phyloP scores from a whole-genome alignment of 2,888 invertebrate species.

The Parelbella ahira region DNA sequence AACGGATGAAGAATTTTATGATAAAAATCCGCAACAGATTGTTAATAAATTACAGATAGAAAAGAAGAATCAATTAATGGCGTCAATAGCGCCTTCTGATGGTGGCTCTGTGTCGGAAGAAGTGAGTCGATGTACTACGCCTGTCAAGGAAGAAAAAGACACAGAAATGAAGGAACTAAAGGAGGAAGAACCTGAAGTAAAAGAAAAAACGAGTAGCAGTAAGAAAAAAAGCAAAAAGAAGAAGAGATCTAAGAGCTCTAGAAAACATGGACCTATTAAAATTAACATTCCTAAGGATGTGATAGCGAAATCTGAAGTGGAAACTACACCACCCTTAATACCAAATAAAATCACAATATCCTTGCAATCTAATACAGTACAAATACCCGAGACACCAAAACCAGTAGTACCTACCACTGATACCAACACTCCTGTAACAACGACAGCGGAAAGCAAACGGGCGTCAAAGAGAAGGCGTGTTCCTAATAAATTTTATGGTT shows the following conservation, averaged over 20 bases:
- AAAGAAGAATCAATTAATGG: slow-evolving; percentile 86
- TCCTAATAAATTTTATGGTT: slow-evolving; percentile 93
- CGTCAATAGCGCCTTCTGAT: slow-evolving; percentile 82
- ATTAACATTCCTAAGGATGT: slow-evolving; percentile 81
- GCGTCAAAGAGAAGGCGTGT: slow-evolving; percentile 89
- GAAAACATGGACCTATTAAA: slow-evolving; percentile 77
- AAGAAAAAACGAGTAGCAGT: slow-evolving; percentile 72
- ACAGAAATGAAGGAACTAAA: slow-evolving; percentile 72
- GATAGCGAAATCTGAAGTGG: slow-evolving; percentile 53
- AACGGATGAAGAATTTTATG: slow-evolving; percentile 94
- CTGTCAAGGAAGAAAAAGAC: slow-evolving; percentile 69
- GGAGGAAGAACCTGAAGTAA: slow-evolving; percentile 64
- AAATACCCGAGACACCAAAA: slow-evolving; percentile 61
- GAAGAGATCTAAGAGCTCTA: slow-evolving; percentile 73
- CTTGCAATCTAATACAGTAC: slow-evolving; percentile 73
- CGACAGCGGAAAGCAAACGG: slow-evolving; percentile 83
- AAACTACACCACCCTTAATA: slow-evolving; percentile 41
- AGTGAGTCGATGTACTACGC: slow-evolving; percentile 83
- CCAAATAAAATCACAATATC: slow-evolving; percentile 76
- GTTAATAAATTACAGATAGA: slow-evolving; percentile 87
- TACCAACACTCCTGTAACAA: slow-evolving; percentile 42
- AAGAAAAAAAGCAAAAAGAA: slow-evolving; percentile 86
- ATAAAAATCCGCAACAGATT: slow-evolving; percentile 88
- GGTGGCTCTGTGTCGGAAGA: slow-evolving; percentile 81
- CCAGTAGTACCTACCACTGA: slow-evolving; percentile 30